Percentiles rank a stretch among this genome's conserved stretches.
Evolutionary conservation across 2,113 vertebrate species (phyloP).

Genomic region (Empidonax traillii): DNA sequence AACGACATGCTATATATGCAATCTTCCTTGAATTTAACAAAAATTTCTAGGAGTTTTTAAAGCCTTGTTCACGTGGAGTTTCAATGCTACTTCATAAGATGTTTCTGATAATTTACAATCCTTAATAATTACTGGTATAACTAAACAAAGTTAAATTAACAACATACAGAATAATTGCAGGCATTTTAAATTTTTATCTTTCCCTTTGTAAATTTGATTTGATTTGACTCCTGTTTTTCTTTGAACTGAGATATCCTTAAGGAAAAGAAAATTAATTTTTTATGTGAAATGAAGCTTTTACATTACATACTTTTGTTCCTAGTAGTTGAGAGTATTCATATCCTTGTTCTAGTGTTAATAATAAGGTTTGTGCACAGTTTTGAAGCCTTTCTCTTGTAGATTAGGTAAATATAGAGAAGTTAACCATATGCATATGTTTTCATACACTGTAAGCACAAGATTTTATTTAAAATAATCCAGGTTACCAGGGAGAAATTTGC

Average conservation of each 20-base stretch:
- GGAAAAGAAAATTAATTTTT: background rate
- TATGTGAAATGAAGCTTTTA: background rate
- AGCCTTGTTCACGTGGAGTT: background rate
- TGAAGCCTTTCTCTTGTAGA: background rate
- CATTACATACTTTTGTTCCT: background rate
- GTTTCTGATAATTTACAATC: background rate
- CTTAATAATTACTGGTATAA: background rate
- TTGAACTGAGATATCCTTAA: background rate
- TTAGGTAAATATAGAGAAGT: background rate
- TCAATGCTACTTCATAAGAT: background rate
- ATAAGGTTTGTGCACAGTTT: background rate
- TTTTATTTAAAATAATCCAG: background rate
- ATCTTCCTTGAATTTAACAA: background rate
- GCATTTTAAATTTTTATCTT: background rate
- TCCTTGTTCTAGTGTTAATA: background rate
- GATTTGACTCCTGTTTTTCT: background rate
- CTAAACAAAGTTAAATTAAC: background rate
- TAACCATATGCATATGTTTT: background rate
- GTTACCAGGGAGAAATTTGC: background rate
- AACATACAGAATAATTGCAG: background rate
- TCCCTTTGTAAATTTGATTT: background rate
- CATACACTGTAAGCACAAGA: background rate
- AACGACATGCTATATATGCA: background rate
- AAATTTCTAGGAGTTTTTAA: background rate
- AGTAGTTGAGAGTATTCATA: background rate